Base-by-base conservation (phyloP, 2,113 vertebrate genomes). In the Empidonax alnorum region DNA sequence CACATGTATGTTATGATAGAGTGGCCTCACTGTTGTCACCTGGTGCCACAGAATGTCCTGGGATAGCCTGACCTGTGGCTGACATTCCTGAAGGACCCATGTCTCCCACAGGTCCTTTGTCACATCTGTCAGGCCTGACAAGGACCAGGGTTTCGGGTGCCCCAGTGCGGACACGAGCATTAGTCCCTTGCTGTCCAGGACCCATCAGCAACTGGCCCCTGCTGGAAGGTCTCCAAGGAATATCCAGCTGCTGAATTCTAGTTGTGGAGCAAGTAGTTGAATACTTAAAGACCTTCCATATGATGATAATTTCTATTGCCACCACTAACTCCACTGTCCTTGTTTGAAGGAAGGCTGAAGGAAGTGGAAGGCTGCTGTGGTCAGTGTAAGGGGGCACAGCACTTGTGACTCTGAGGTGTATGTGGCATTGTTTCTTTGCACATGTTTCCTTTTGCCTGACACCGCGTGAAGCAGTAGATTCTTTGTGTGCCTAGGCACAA, bases 41-140 rank as follows among this genome's bases (percentile, higher is more conserved):
- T 84, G 59, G 23, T 85, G 30, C 24, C 16, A 12, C 9, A 10
- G 24, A 31, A 30, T 27, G 13, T 67, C 59, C n/a, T 42, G 35
- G 63, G 68, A 55, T 50, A 81, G 68, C 30, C 41, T 86, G 86
- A 39, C 17, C 10, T 81, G 16, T 81, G 46, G 55, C 0, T 84
- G 46, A 9, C 7, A 1, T 41, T 78, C 10, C 79, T 50, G 59
- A 83, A 71, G 42, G 47, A 46, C 0, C 0, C 0, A 2, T 8
- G 7, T 73, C 17, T 88, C 37, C 46, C 1, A 0, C 33, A 35
- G 20, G 37, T 76, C 24, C 37, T 79, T 3, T 61, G 63, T 25
- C 37, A 8, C 49, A 23, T 33, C 24, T 69, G 41, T 69, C 59
- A 84, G 31, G 37, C 46, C 21, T 68, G 62, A 30, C 66, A 56